Percentiles rank a stretch among this genome's conserved stretches.
These are phyloP conservation scores for Meles meles DNA, from an alignment of 2,113 vertebrate genomes.

Conservation along the genomic window DNA sequence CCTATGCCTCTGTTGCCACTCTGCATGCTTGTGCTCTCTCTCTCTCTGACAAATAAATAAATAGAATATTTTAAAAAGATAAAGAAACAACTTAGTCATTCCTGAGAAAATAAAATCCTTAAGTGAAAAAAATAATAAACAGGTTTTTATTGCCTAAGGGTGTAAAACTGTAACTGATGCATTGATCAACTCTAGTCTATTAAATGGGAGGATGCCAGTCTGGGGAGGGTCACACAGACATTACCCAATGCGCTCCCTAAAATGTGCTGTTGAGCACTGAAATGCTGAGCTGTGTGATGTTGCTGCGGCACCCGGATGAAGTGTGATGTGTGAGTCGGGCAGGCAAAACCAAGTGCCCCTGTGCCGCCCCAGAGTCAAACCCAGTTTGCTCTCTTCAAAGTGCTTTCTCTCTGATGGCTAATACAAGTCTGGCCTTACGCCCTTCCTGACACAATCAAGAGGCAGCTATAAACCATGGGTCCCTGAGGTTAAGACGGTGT, in stretches of 20 bases:
- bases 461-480: slow-evolving; percentile 24
- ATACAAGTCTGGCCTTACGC: slow-evolving; percentile 11
- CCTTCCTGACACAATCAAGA: slow-evolving; percentile 40
- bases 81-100: slow-evolving; percentile 4
- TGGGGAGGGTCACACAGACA: not conserved
- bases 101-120: not conserved
- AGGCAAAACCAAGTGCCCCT: not conserved
- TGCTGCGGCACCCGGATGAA: no score
- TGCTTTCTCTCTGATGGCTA: not conserved
- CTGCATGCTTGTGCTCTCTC: no score
- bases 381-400: not conserved
- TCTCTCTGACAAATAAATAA: no score
- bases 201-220: not conserved
- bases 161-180: not conserved
- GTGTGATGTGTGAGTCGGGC: not conserved
- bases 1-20: no score
- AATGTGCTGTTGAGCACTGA: not conserved
- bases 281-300: no score
- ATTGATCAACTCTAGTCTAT: not conserved
- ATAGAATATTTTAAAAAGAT: not conserved
- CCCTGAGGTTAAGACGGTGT: not conserved
- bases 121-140: slow-evolving; percentile 7
- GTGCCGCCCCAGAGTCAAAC: not conserved
- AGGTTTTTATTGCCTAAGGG: not conserved
- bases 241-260: not conserved